Percentiles rank a stretch among this genome's conserved stretches.
Conservation (phyloP, 2,888 invertebrate species). For the Polia nebulosa region DNA sequence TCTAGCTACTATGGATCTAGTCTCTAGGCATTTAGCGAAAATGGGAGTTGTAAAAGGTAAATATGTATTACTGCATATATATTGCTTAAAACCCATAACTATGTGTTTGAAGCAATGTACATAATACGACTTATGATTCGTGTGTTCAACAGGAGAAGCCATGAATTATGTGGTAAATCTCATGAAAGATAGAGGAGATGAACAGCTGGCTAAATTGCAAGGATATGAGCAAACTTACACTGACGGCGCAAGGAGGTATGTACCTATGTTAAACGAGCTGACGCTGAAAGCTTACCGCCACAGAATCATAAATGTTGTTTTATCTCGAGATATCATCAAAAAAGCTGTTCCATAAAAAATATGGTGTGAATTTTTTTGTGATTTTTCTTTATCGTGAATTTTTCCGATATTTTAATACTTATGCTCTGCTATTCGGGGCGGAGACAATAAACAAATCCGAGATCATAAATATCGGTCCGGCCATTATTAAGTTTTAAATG, state of each 20-base stretch:
- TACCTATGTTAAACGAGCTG: no score
- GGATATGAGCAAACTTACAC: slow-evolving; percentile 78
- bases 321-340: no score
- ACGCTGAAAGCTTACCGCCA: no score
- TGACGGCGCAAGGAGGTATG: slow-evolving; percentile 79
- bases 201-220: slow-evolving; percentile 73
- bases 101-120: neutral
- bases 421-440: no score
- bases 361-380: no score
- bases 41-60: slow-evolving; percentile 78
- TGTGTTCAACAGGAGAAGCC: slow-evolving; percentile 72
- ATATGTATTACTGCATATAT: neutral
- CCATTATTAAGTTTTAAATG: no score
- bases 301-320: no score
- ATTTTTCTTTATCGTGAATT: no score
- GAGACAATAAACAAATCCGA: no score
- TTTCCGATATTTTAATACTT: no score
- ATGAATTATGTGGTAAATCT: slow-evolving; percentile 73
- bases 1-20: slow-evolving; percentile 75
- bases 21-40: slow-evolving; percentile 79
- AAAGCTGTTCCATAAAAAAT: no score
- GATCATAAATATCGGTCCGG: no score
- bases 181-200: slow-evolving; percentile 78
- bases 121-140: neutral
- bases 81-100: neutral